A percentile compares a stretch with the other conserved stretches of the same genome.
phyloP scores from a whole-genome alignment of 2,888 invertebrate species.

The Cephonodes hylas region DNA sequence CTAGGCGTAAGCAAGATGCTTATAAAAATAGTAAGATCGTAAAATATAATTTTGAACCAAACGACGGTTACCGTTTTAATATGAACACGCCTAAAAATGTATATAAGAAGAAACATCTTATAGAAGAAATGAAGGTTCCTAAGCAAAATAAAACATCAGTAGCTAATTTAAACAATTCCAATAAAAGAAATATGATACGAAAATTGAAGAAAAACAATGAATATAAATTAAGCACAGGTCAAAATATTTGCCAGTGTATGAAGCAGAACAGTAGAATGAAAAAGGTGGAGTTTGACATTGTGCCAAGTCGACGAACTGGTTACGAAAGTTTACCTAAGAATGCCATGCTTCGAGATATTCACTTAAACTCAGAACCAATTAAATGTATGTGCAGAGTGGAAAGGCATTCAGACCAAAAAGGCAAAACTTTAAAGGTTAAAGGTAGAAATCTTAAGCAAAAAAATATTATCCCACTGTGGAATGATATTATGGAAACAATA shows the following conservation, averaged over 20 bases:
- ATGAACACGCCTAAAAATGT: neutral
- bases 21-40: neutral
- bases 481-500: neutral
- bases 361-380: neutral
- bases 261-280: neutral
- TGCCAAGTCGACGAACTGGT: neutral
- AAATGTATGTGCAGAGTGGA: neutral
- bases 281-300: neutral
- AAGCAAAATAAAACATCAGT: neutral
- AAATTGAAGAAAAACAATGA: neutral
- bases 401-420: neutral
- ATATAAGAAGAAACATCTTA: neutral
- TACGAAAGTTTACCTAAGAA: neutral
- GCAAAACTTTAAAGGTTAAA: neutral
- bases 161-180: neutral
- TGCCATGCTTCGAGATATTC: neutral
- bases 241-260: neutral
- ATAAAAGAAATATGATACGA: neutral
- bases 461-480: neutral
- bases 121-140: neutral
- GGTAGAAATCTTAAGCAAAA: neutral
- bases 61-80: neutral
- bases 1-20: neutral
- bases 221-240: neutral
- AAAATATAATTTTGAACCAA: neutral